Evolutionary conservation across 1,140 invertebrate genomes (phyloP), one percentile per base, ranked within the genome.

Genomic region (Planococcus citri): DNA sequence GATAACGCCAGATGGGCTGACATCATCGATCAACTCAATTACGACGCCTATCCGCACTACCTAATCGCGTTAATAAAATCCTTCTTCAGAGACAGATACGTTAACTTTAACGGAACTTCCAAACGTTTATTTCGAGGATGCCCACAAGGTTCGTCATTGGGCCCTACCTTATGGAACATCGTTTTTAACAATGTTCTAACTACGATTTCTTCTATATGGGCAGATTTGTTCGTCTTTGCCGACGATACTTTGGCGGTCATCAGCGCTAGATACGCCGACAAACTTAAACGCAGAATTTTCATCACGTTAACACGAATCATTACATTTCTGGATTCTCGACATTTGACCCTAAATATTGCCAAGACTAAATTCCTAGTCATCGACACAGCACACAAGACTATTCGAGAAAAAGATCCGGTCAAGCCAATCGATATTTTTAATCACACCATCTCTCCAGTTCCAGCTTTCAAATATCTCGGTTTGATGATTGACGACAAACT

Each of bases 131-230:
- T 4, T 1, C 33, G 33, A 1, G 69, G 58, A 3, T 70, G 69
- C 20, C 69, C 69, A 1, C 69, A 70, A 27, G 69, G 69, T 0
- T 70, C 69, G 17, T 51, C 61, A 1, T 25, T 70, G 0, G 58
- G 69, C 1, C 58, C 69, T 1, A 25, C 51, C 51, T 37, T 70
- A n/a, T 70, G 69, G 69, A 61, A 70, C 27, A 24, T 70, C 27
- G 4, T 33, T 20, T 27, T 61, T 20, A 17, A 70, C 58, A 24
- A 70, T n/a, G 17, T 20, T 22, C 29, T 60, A 1, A 1, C 0
- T 12, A 25, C 4, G 12, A 17, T 58, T 10, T 12, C 27, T 8
- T 51, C 12, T n/a, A 51, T 1, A 3, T 21, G 29, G 10, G 29
- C 21, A 17, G 1, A 9, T 14, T 27, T 22, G 2, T 17, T 27